Conservation (phyloP, 2,113 vertebrate species). For the Coracopsis vasa region DNA sequence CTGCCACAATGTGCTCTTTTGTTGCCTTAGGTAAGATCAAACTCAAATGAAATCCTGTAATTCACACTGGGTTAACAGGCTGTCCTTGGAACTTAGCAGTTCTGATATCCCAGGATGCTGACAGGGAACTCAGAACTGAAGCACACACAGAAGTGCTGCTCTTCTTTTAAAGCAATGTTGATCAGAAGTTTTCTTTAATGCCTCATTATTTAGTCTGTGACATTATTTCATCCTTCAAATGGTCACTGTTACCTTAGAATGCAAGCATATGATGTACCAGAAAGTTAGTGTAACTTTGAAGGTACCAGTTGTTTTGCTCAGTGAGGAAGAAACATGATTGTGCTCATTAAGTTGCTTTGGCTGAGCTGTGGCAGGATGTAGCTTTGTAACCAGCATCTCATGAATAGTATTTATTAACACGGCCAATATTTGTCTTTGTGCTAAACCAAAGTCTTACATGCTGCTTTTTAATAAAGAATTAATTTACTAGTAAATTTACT, state of each 20-base stretch:
- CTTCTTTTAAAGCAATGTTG: neutral
- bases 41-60: neutral
- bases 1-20: neutral
- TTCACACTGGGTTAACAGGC: neutral
- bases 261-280: neutral
- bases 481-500: conserved; percentile 1
- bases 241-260: neutral
- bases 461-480: neutral
- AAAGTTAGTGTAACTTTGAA: neutral
- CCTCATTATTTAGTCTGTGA: neutral
- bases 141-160: neutral
- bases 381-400: neutral
- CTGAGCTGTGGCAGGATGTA: neutral
- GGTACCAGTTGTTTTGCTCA: neutral
- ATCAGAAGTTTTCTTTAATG: neutral
- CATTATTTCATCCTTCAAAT: neutral
- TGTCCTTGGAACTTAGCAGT: neutral
- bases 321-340: neutral
- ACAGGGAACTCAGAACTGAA: neutral
- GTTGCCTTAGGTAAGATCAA: neutral
- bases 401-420: neutral
- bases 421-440: neutral
- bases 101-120: neutral
- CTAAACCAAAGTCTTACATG: neutral
- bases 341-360: neutral